Base-by-base conservation (phyloP, 2,113 vertebrate species). In the Chloropsis cyanopogon region DNA sequence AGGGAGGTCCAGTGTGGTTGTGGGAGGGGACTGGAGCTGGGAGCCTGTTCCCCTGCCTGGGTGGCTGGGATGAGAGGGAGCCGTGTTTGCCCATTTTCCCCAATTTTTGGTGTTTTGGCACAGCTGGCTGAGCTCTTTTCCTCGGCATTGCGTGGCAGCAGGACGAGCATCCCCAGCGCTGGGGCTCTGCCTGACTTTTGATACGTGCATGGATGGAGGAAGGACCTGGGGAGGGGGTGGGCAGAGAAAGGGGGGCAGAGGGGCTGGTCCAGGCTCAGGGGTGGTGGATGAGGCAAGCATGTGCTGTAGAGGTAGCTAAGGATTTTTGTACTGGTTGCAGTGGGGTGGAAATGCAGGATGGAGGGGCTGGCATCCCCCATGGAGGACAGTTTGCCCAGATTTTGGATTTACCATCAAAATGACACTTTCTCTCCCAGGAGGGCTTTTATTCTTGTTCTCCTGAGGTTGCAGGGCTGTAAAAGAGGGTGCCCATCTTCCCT, bases 151-250 rank as follows among this genome's bases (percentile, higher is more conserved):
- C 9, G 44, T 37, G 80, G 64, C 65, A 69, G 79, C 44, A 33
- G 63, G 54, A 53, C 0, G 18, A 61, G 70, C 46, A 29, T 52
- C 90, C 81, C 69, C 15, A 3, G 0, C 46, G 37, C 42, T 37
- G 37, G 90, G 94, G 82, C 86, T 97, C 84, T 37, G 82, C 37
- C 59, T 75, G 82, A 21, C 57, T 95, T 84, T 82, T 82, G 82
- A 57, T 91, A 82, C 0, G 14, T 97, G 95, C 97, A 92, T 95
- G 96, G 92, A 49, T 82, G 87, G 97, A 76, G 16, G 68, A 88
- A 96, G 95, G 76, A 84, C 12, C 50, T 46, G 15, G 82, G 91
- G 54, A 64, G 79, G 82, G 95, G 92, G 50, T 39, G 90, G 88
- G 88, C 44, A 65, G 66, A 57, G 66, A 42, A 49, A 18, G 14